Base-by-base conservation (phyloP, 1,140 invertebrate genomes). In the Diachasma alloeum region DNA sequence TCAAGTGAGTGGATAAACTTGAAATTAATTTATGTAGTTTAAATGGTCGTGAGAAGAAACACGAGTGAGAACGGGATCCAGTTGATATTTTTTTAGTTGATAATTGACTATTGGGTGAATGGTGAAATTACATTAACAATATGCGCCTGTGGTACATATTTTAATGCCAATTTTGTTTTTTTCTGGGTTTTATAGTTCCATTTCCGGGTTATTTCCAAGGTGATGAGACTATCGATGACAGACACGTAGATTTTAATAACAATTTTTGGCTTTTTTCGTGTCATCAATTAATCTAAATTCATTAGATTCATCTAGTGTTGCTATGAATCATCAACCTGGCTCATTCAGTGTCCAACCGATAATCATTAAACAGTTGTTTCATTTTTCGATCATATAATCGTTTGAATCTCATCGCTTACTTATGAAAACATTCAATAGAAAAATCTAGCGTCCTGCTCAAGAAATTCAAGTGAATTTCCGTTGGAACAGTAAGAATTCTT, bases 1-100 rank as follows among this genome's bases (percentile, higher is more conserved):
- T 80, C 86, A 78, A 85, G 88, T 89, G 77, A 88, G 87, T 87
- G 48, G 39, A 42, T 77, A 68, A 72, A 73, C 26, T 70, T 6
- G 15, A n/a, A 67, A 37, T 68, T 9, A 42, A 19, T 46, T 19
- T 22, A 19, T 31, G 13, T 71, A 24, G n/a, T 48, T 71, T 13
- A 44, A 2, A 71, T 59, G 44, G 31, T 37, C 6, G 22, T 37
- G 13, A 39, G 31, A 36, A 39, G n/a, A 36, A 39, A 56, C 0
- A 8, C 24, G 46, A 66, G 11, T 17, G 22, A n/a, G 24, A 66
- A 24, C 4, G 17, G 8, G 26, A 66, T 66, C 22, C 3, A 31
- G 2, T 22, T 36, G 15, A 31, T 26, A 31, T 53, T 78, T 24
- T 82, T 17, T 82, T 83, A 83, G 80, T 46, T 66, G 8, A 17